Evolutionary conservation across 2,113 vertebrate genomes (phyloP), one percentile per base, ranked within the genome.

Genomic region (Psittacus erithacus): DNA sequence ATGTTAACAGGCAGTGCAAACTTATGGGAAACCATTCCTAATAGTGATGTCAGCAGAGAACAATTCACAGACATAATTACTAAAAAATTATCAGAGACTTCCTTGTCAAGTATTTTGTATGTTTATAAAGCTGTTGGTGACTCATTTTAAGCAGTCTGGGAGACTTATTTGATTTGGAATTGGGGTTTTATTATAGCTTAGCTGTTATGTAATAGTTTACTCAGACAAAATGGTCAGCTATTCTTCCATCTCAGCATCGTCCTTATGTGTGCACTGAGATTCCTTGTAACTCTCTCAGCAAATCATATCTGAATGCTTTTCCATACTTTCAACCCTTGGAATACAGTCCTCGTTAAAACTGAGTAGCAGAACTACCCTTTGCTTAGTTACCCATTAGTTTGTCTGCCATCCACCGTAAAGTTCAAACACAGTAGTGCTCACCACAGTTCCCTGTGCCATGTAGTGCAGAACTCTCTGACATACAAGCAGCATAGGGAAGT

Each of bases 41-140:
- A 90, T 83, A 82, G 97, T 99, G 99, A 99, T 98, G 98, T 99
- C 98, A 99, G 97, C 98, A 97, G 96, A 92, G 95, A 99, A 98
- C 96, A 98, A 99, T 99, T 98, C 97, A 95, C 97, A 98, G 98
- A 98, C 98, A 98, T 98, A 98, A 99, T 99, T 98, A 98, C 97
- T 96, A 97, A 98, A 98, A 98, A 98, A 98, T 98, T 98, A 98
- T 98, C 98, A 98, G 97, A 98, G 98, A 98, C 98, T 98, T 98
- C 98, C 98, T 98, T 98, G 98, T 98, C 98, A 98, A 98, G 97
- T 98, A 97, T 98, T 98, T 98, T 98, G 97, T 98, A 95, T 98
- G 98, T 98, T 98, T 98, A 98, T 98, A 98, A 98, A 98, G 97
- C 98, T 98, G 98, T 97, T 98, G 97, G 97, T 98, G 98, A 98